Evolutionary conservation across 2,113 vertebrate species (phyloP), one percentile per base, ranked within the genome.

Genomic region (Barbus barbus): DNA sequence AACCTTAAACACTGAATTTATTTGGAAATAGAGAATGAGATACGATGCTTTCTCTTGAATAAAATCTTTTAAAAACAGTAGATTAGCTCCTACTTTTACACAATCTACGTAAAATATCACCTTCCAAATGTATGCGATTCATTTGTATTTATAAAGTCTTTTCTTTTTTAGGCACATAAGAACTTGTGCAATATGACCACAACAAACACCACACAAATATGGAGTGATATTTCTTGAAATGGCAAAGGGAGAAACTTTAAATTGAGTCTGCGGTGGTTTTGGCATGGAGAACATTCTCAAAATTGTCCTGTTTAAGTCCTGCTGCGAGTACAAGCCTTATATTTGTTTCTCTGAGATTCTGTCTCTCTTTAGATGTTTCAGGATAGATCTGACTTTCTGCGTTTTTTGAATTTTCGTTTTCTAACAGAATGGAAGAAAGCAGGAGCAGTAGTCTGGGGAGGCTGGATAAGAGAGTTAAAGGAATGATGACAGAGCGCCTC

Each of bases 131-230:
- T 28, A 26, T 46, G n/a, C 36, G 36, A 41, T 71, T 38, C 22
- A 33, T 81, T 33, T 38, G 46, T 61, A 73, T 14, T 38, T 18
- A 41, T 51, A 18, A 71, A 84, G 46, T 82, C 24, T 83, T 63
- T 78, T 81, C 73, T 84, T 86, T 72, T 48, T 28, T 11, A 93
- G 91, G 93, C 93, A 94, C 93, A 90, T 89, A 81, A 74, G 78
- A 88, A 65, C 86, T 86, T 90, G 90, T 90, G 89, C 84, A 89
- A 92, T 63, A 89, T 33, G 79, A 81, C 84, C 77, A 83, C 65
- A 82, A 85, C 79, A 88, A 86, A 90, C 51, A 36, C 71, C 78
- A 83, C 65, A 72, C 81, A 81, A 46, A 61, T 22, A 53, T 63
- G 61, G 33, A 61, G 80, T 38, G 86, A 86, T 31, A 84, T 36